These are phyloP conservation scores for Hippocampus zosterae DNA, from an alignment of 2,113 vertebrate genomes.

Conservation along the genomic window DNA sequence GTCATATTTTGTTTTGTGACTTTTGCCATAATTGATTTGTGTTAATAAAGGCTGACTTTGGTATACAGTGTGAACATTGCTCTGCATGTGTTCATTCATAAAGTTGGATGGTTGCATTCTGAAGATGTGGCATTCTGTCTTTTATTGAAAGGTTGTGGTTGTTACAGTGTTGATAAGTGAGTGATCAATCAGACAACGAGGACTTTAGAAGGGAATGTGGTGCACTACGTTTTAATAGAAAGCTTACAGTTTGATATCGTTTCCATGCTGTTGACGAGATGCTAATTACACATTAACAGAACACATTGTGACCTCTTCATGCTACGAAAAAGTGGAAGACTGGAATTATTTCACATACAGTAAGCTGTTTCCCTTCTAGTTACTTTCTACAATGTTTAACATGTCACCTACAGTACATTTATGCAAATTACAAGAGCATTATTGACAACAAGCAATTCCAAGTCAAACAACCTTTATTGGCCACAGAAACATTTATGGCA, in stretches of 20 bases:
- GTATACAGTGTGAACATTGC: neutral
- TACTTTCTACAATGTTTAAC: neutral
- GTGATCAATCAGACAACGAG: conserved; percentile 25
- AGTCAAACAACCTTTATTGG: conserved; percentile 62
- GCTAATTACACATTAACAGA: conserved; percentile 24
- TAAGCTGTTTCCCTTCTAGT: conserved; percentile 2
- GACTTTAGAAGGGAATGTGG: conserved; percentile 28
- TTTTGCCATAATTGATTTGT: neutral
- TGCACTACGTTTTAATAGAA: conserved; percentile 47
- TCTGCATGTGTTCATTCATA: neutral
- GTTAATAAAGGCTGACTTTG: neutral
- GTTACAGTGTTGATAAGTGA: neutral
- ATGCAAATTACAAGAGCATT: conserved; percentile 29
- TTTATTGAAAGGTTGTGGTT: too few relatives aligned
- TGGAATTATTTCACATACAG: conserved; percentile 14
- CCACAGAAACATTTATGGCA: conserved; percentile 59
- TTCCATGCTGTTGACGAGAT: conserved; percentile 41
- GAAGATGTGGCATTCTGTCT: neutral
- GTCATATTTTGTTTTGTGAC: neutral
- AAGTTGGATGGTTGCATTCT: too few relatives aligned
- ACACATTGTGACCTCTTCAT: conserved; percentile 3
- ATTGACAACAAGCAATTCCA: conserved; percentile 29
- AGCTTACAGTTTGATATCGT: conserved; percentile 39
- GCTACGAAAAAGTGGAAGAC: conserved; percentile 16
- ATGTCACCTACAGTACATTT: neutral